A percentile compares a stretch with the other conserved stretches of the same genome.
phyloP scores from a whole-genome alignment of 2,888 invertebrate species.

The Vesta saturnalis region DNA sequence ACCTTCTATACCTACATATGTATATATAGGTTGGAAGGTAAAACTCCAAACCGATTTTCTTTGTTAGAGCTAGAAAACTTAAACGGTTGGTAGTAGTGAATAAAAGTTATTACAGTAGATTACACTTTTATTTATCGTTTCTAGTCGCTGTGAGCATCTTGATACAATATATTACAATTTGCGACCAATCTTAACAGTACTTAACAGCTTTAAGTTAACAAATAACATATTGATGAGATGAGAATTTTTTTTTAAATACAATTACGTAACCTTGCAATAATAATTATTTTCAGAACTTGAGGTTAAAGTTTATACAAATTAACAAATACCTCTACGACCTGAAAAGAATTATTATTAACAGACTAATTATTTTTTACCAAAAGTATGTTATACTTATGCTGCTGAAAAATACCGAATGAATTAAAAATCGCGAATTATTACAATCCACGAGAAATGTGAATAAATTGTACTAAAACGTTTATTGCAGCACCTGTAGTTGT shows the following conservation, averaged over 20 bases:
- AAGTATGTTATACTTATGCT: constrained; percentile 26
- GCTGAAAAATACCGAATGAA: background rate
- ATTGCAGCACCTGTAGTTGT: constrained; percentile 15
- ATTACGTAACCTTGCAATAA: constrained; percentile 49
- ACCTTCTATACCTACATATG: too few relatives aligned
- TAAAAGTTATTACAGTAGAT: constrained; percentile 53
- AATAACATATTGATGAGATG: constrained; percentile 64
- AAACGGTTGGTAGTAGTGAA: too few relatives aligned
- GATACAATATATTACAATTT: constrained; percentile 63
- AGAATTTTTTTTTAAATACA: constrained; percentile 58
- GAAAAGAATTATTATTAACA: constrained; percentile 42
- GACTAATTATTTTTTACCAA: constrained; percentile 31
- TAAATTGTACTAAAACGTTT: background rate
- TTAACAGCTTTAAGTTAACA: constrained; percentile 64
- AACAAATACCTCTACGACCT: constrained; percentile 44
- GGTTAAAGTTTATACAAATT: constrained; percentile 40
- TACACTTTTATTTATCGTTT: constrained; percentile 61
- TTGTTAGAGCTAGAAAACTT: too few relatives aligned
- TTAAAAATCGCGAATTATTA: background rate
- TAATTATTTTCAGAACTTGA: constrained; percentile 45
- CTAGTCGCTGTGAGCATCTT: constrained; percentile 63
- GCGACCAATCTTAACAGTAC: constrained; percentile 64
- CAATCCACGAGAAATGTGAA: background rate
- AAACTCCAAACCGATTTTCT: too few relatives aligned
- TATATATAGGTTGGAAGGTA: too few relatives aligned